Evolutionary conservation across 2,113 vertebrate genomes (phyloP), one percentile per base, ranked within the genome.

Genomic region (Nerophis ophidion): DNA sequence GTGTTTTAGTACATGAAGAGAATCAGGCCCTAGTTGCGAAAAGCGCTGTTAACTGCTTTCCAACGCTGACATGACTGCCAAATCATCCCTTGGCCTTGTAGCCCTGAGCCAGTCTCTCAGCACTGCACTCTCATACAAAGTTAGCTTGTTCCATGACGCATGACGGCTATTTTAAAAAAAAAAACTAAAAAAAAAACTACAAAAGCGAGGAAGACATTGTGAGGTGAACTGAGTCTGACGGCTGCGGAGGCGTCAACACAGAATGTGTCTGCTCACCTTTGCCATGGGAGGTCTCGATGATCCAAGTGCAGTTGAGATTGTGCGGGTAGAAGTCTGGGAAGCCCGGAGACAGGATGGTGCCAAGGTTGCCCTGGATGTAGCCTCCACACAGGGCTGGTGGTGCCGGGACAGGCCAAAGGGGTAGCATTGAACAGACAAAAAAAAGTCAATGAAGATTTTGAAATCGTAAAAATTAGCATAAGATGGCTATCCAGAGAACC

Each of bases 281-380:
- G 68, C 97, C 95, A 10, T 98, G 96, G 0, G 97, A 97, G 1
- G 95, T 93, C 86, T 99, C 95, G 19, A 99, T 97, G 0, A 93
- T 85, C 97, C 97, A 99, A 0, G 97, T 99, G 83, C 97, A 99
- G 87, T 99, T 99, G 84, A 99, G 81, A 85, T 98, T 98, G 86
- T 99, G 98, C 1, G 96, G 95, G 79, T 99, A 99, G 79, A 98
- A 99, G 75, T 99, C 96, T 15, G 97, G 96, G 72, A 99, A 99
- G 14, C 97, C 95, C 6, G 97, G 97, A 4, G 96, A 99, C 44
- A 99, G 79, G 81, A 99, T 94, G 77, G 97, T 99, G 16, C 96
- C 95, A 4, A 86, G 84, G 83, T 94, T 95, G 49, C 93, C 93
- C 73, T 92, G 94, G 66, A 98, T 93, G 75, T 95, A 98, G 47